phyloP scores from a whole-genome alignment of 2,797 vertebrate species.

The Diglossa cyanea region DNA sequence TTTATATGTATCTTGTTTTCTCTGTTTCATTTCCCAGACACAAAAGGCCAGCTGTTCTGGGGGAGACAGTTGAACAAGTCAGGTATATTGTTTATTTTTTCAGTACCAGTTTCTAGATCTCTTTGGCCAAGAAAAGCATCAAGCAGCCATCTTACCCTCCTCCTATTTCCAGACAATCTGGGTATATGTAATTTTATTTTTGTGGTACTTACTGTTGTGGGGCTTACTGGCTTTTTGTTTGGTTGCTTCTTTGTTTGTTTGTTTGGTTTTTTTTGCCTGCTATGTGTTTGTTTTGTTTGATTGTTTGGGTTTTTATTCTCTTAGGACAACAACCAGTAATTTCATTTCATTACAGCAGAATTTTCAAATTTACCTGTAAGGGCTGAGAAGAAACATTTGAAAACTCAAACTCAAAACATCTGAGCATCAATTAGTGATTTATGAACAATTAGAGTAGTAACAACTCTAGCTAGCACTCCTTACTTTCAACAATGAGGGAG shows the following conservation, averaged over 20 bases:
- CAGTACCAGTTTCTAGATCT: neutral
- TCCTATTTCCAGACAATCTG: neutral
- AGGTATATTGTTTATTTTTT: neutral
- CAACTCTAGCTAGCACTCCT: neutral
- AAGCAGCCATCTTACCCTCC: neutral
- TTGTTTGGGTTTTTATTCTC: neutral
- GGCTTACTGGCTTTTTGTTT: fast-evolving
- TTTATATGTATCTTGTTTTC: neutral
- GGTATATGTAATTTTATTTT: neutral
- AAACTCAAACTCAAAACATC: neutral
- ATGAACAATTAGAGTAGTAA: neutral
- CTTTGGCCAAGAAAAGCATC: neutral
- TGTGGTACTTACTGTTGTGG: neutral
- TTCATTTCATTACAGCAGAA: neutral
- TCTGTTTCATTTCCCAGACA: neutral
- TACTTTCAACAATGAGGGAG: neutral
- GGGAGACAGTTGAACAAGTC: neutral
- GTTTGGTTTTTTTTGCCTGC: fast-evolving
- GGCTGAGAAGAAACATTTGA: neutral
- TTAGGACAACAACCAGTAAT: neutral
- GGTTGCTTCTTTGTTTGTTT: neutral
- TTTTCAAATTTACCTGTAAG: neutral
- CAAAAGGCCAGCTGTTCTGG: neutral
- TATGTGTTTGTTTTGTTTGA: neutral
- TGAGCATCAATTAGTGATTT: neutral